Percentiles rank a stretch among this genome's conserved stretches.
phyloP scores from a whole-genome alignment of 2,113 vertebrate genomes.

The Aythya baeri region DNA sequence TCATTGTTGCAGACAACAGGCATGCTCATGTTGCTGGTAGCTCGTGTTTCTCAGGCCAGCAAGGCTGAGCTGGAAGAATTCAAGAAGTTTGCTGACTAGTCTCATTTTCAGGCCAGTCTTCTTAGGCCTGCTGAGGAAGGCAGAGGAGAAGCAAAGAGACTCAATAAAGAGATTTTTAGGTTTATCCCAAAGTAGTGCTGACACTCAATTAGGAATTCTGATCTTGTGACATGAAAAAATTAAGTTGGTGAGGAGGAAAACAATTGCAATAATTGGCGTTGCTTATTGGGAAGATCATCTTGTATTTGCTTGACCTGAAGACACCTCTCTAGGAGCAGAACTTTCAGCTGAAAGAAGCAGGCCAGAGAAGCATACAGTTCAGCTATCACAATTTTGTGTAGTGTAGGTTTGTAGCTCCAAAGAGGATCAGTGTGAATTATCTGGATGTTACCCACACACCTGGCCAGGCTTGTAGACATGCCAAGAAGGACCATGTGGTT shows the following conservation, averaged over 20 bases:
- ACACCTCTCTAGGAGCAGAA: neutral
- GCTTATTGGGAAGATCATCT: neutral
- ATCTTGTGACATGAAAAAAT: neutral
- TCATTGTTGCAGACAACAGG: neutral
- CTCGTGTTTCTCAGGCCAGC: neutral
- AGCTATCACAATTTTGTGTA: neutral
- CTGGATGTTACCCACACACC: accelerated
- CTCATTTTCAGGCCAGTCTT: neutral
- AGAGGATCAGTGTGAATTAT: neutral
- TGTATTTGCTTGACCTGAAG: neutral
- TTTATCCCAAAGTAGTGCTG: neutral
- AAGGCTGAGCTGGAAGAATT: accelerated
- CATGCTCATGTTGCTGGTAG: neutral
- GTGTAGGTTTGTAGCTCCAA: neutral
- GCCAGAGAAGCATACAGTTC: neutral
- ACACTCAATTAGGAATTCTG: neutral
- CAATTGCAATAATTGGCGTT: neutral
- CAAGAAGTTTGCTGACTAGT: neutral
- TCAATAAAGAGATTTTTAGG: neutral
- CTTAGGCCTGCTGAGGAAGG: neutral
- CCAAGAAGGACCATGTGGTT: neutral
- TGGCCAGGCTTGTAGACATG: neutral
- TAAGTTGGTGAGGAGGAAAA: neutral
- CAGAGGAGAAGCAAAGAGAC: neutral
- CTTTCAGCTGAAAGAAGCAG: neutral